phyloP scores from a whole-genome alignment of 2,888 invertebrate genomes.

The Eilema depressum region DNA sequence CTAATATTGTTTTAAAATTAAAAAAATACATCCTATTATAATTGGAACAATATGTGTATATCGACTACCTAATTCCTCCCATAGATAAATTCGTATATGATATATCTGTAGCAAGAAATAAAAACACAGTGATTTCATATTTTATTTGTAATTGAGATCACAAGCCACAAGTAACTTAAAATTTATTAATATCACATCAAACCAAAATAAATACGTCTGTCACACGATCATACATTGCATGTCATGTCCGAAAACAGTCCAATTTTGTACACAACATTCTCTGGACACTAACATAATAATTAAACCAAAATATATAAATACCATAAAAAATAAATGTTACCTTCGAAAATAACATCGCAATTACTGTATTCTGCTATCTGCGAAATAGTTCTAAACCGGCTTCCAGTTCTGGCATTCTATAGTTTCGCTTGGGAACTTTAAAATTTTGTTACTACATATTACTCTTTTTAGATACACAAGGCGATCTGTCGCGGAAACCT shows the following conservation, averaged over 20 bases:
- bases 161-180: slow-evolving; percentile 78
- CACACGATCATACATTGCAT: slow-evolving; percentile 15
- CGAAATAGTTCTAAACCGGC: slow-evolving; percentile 16
- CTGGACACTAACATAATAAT: slow-evolving; percentile 31
- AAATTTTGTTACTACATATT: slow-evolving; percentile 48
- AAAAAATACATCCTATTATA: too few relatives aligned
- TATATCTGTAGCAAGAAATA: slow-evolving; percentile 15
- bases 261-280: slow-evolving; percentile 50
- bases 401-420: slow-evolving; percentile 16
- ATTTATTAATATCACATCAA: slow-evolving; percentile 71
- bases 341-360: slow-evolving; percentile 26
- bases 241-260: slow-evolving; percentile 38
- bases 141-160: slow-evolving; percentile 83
- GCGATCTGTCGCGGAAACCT: slow-evolving; percentile 38
- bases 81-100: neutral
- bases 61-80: too few relatives aligned
- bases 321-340: slow-evolving; percentile 24
- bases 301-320: slow-evolving; percentile 33
- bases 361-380: slow-evolving; percentile 1
- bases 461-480: slow-evolving; percentile 46
- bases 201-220: slow-evolving; percentile 55
- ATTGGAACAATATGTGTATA: too few relatives aligned
- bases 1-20: too few relatives aligned
- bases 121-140: slow-evolving; percentile 63
- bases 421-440: slow-evolving; percentile 30